Conservation (phyloP, 2,888 invertebrate genomes). For the Sarcophaga subvicina region DNA sequence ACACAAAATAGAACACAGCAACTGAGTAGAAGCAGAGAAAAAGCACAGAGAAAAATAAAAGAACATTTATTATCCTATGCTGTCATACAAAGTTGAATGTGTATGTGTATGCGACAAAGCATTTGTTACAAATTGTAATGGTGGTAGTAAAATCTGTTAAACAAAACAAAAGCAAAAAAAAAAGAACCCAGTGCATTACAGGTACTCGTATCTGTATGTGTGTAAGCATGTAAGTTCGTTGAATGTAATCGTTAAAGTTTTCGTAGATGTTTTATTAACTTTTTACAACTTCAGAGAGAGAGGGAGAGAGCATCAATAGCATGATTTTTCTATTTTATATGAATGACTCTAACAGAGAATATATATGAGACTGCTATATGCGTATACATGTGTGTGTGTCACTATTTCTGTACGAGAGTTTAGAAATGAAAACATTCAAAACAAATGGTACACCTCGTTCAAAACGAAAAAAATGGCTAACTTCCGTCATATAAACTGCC, state of each 20-base stretch:
- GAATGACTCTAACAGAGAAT: background rate
- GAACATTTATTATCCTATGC: constrained; percentile 65
- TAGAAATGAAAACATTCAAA: constrained; percentile 40
- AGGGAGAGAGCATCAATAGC: constrained; percentile 49
- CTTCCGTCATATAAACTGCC: constrained; percentile 51
- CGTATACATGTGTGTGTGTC: constrained; percentile 12
- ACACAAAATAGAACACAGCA: background rate
- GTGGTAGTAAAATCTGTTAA: background rate
- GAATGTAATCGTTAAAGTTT: background rate
- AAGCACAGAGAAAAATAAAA: constrained; percentile 10
- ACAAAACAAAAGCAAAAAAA: too few species aligned
- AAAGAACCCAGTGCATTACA: too few species aligned
- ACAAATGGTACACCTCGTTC: constrained; percentile 54
- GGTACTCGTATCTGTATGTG: constrained; percentile 8
- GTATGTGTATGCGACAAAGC: background rate
- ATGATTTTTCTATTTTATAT: constrained; percentile 56
- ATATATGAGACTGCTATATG: background rate
- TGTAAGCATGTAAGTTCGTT: background rate
- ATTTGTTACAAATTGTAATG: background rate
- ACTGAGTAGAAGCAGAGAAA: background rate
- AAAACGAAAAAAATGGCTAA: constrained; percentile 52
- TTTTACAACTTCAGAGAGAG: constrained; percentile 18
- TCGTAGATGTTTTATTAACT: constrained; percentile 43
- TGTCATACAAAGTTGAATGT: constrained; percentile 57
- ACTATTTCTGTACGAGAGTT: background rate